A percentile compares a stretch with the other conserved stretches of the same genome.
phyloP scores from a whole-genome alignment of 2,888 invertebrate genomes.

The Cerceris rybyensis region DNA sequence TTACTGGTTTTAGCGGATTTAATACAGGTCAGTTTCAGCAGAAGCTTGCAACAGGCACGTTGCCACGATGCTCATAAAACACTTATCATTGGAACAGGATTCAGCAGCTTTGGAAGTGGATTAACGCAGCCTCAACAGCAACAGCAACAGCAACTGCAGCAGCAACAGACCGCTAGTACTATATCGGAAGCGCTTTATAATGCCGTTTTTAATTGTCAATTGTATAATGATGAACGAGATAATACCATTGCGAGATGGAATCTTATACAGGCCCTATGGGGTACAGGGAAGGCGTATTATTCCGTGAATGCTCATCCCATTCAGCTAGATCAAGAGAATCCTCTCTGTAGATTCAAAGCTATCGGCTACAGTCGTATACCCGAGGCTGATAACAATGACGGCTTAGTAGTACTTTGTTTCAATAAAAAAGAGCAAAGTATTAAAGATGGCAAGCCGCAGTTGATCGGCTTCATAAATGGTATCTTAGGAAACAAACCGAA shows the following conservation, averaged over 20 bases:
- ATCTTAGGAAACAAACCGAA: conserved; percentile 94
- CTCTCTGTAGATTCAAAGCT: conserved; percentile 96
- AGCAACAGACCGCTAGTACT: conserved; percentile 84
- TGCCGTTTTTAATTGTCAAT: conserved; percentile 89
- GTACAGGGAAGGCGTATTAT: conserved; percentile 92
- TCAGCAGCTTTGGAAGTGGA: conserved; percentile 72
- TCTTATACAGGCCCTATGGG: conserved; percentile 95
- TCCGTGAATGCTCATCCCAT: conserved; percentile 90
- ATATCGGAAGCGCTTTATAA: conserved; percentile 87
- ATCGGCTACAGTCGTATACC: conserved; percentile 96
- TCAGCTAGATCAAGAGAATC: conserved; percentile 93
- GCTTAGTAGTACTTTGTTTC: conserved; percentile 92
- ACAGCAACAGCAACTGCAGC: conserved; percentile 83
- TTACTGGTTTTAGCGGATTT: conserved; percentile 82
- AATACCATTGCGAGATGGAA: conserved; percentile 97
- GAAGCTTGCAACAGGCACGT: too few species aligned
- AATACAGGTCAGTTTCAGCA: conserved; percentile 62
- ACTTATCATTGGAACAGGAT: conserved; percentile 59
- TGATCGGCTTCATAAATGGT: conserved; percentile 85
- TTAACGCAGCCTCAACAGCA: conserved; percentile 79
- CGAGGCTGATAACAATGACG: conserved; percentile 94
- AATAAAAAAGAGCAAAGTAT: conserved; percentile 92
- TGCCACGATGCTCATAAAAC: background rate
- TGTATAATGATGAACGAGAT: conserved; percentile 98
- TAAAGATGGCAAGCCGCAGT: conserved; percentile 82